phyloP scores from a whole-genome alignment of 2,888 invertebrate genomes.

The Hypercompe scribonia region DNA sequence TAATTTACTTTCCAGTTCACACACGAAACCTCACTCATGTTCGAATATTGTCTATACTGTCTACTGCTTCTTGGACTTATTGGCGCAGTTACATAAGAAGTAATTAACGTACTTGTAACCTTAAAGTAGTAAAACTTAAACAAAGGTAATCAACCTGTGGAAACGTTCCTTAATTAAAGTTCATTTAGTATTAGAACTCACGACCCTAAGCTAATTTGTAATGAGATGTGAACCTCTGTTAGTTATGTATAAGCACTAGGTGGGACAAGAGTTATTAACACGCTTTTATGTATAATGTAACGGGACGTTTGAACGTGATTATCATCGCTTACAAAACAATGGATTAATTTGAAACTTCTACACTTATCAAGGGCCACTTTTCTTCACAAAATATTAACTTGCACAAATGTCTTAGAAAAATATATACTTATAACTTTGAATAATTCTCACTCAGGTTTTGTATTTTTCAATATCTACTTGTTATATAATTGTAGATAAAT shows the following conservation, averaged over 20 bases:
- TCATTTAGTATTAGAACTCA: neutral
- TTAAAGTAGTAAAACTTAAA: neutral
- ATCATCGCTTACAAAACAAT: too few relatives aligned
- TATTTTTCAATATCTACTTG: neutral
- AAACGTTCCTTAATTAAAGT: neutral
- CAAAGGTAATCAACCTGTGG: neutral
- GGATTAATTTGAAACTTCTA: too few relatives aligned
- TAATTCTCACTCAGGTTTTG: neutral
- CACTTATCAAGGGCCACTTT: too few relatives aligned
- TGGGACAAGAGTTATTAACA: neutral
- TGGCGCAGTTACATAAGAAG: neutral
- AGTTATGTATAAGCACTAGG: neutral
- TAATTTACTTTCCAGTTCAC: conserved; percentile 5
- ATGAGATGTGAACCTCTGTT: neutral
- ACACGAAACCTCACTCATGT: neutral
- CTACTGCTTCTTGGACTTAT: neutral
- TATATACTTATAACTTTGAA: too few relatives aligned
- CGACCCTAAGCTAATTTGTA: neutral
- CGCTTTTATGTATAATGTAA: too few relatives aligned
- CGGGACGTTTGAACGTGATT: too few relatives aligned
- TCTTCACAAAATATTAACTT: too few relatives aligned
- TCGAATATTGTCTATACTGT: neutral
- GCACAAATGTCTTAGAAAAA: too few relatives aligned
- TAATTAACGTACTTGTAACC: neutral
- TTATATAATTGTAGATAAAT: neutral